These are phyloP conservation scores for Archilochus colubris DNA, from an alignment of 2,113 vertebrate species.

Conservation along the genomic window DNA sequence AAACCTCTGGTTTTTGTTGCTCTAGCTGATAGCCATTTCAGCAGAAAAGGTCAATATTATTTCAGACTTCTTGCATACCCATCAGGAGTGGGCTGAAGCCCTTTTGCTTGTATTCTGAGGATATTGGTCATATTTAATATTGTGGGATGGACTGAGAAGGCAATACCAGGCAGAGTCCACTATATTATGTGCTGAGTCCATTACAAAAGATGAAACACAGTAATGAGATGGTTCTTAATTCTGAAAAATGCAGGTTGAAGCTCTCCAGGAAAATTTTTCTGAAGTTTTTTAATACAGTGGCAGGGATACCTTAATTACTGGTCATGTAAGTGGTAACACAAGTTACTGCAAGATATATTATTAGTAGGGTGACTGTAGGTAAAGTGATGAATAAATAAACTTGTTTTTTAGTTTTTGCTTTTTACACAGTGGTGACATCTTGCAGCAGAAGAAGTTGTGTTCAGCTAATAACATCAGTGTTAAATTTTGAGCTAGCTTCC, in stretches of 20 bases:
- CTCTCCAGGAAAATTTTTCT: background rate
- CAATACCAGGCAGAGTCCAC: background rate
- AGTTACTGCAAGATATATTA: background rate
- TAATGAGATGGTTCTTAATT: background rate
- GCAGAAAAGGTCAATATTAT: background rate
- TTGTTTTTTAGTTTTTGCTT: background rate
- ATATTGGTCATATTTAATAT: background rate
- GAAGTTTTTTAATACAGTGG: background rate
- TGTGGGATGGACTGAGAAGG: background rate
- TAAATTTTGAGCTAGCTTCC: background rate
- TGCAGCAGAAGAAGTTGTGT: background rate
- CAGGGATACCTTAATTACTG: background rate
- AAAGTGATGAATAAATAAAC: background rate
- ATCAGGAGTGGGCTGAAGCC: background rate
- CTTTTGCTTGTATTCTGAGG: background rate
- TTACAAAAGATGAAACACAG: background rate
- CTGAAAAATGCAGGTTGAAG: background rate
- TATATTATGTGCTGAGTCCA: rapidly evolving
- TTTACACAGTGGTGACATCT: background rate
- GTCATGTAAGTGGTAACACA: background rate
- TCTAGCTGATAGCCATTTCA: background rate
- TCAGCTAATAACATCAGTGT: background rate
- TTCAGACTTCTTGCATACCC: background rate
- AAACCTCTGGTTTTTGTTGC: background rate
- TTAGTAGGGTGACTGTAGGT: background rate